Evolutionary conservation across 2,797 vertebrate genomes (phyloP).

Genomic region (Mormyrops boulengeri): DNA sequence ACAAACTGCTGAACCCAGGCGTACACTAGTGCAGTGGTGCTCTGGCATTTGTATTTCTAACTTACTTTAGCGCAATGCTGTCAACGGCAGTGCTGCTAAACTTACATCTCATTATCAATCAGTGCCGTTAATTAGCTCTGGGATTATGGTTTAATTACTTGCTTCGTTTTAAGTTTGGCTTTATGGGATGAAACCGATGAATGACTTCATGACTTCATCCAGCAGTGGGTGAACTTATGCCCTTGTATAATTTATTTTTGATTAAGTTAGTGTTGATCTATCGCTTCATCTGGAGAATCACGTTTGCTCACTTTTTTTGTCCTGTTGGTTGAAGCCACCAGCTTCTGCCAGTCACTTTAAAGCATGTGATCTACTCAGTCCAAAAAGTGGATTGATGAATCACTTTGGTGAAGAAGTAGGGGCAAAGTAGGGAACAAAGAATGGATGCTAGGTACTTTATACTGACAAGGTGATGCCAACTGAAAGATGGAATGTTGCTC

Average conservation of each 20-base stretch:
- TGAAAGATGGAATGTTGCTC: not conserved
- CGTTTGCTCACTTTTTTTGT: not conserved
- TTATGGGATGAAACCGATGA: not conserved
- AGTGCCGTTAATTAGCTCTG: constrained; percentile 8
- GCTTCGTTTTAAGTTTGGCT: not conserved
- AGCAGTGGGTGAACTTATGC: not conserved
- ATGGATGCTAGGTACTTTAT: not conserved
- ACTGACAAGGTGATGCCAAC: not conserved
- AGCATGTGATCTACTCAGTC: not conserved
- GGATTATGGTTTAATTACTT: constrained; percentile 4
- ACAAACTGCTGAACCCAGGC: not conserved
- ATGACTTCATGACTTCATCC: not conserved
- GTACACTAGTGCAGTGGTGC: too few relatives aligned
- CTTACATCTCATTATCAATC: constrained; percentile 14
- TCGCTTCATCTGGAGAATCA: not conserved
- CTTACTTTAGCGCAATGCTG: not conserved
- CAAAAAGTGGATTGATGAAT: not conserved
- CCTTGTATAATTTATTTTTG: not conserved
- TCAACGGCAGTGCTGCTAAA: constrained; percentile 7
- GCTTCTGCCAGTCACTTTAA: not conserved
- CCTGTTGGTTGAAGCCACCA: not conserved
- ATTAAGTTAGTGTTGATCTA: not conserved
- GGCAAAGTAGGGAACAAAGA: not conserved
- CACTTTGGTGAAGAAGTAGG: not conserved
- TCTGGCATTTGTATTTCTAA: not conserved